Base-by-base conservation (phyloP, 2,113 vertebrate genomes). In the Bubalus kerabau region DNA sequence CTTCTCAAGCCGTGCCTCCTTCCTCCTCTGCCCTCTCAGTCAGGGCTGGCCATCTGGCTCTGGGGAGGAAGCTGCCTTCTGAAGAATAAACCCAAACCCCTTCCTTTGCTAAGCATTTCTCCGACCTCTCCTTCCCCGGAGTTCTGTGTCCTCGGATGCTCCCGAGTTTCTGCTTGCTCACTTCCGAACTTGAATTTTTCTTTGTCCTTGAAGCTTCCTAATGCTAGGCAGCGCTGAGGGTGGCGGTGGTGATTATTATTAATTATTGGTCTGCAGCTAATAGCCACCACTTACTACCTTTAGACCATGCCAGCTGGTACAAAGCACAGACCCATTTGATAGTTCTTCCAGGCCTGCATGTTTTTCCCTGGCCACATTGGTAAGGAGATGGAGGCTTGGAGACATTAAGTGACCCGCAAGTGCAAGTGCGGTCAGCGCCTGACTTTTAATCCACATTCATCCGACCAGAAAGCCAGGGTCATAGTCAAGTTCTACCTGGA, bases 31-130 rank as follows among this genome's bases (percentile, higher is more conserved):
- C 84, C 67, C 80, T 50, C 36, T 32, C 0, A 4, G 32, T 78
- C 57, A 7, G 43, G n/a, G 82, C 16, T 23, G 1, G 32, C 59
- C 54, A 4, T 74, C 82, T 86, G 78, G 26, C 83, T 57, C 0
- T 15, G 64, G 59, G 60, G 91, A 54, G 91, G 93, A 92, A 81
- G 59, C 87, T 24, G 32, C n/a, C 28, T 26, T 59, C 83, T 76
- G n/a, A 11, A 50, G 36, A n/a, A 83, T 32, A 28, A 67, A 15
- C 5, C 5, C 46, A 24, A 67, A 15, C 5, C 5, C 46, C 71
- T 76, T 28, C 89, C 48, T 76, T 32, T 32, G 87, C 52, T 43
- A 46, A 64, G 19, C 0, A 0, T 16, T 84, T 71, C 54, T 28
- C 43, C 0, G 0, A 21, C 46, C 83, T 60, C n/a, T 50, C 16